Conservation (phyloP, 2,113 vertebrate genomes). For the Cnemophilus loriae region DNA sequence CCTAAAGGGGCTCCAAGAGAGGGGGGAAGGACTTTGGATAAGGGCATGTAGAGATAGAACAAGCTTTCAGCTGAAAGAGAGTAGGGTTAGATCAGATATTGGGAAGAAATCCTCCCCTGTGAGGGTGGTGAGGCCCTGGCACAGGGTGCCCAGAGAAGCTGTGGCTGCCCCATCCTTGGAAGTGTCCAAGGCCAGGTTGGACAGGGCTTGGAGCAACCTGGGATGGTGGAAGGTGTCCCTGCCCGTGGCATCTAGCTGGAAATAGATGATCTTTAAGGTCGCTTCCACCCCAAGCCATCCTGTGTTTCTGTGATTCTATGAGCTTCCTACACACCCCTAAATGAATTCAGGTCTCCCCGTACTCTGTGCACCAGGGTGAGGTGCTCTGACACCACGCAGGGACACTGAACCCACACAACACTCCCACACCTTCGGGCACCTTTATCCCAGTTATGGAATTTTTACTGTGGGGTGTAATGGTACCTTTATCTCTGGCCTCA, state of each 20-base stretch:
- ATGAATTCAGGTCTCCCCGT: neutral
- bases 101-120: neutral
- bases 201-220: fast-evolving
- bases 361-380: neutral
- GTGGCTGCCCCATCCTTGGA: neutral
- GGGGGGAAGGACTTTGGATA: neutral
- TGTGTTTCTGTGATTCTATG: neutral
- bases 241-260: fast-evolving
- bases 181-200: neutral
- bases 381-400: neutral
- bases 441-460: neutral
- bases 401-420: neutral
- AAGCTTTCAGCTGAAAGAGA: neutral
- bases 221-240: fast-evolving
- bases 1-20: neutral
- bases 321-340: fast-evolving
- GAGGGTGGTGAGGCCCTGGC: fast-evolving
- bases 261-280: neutral
- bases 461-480: neutral
- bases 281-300: neutral
- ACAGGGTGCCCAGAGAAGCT: neutral
- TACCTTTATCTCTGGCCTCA: neutral
- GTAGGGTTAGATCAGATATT: neutral
- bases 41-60: neutral
- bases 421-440: too few species aligned